These are phyloP conservation scores for Leuciscus waleckii DNA, from an alignment of 2,797 vertebrate genomes.

Conservation along the genomic window DNA sequence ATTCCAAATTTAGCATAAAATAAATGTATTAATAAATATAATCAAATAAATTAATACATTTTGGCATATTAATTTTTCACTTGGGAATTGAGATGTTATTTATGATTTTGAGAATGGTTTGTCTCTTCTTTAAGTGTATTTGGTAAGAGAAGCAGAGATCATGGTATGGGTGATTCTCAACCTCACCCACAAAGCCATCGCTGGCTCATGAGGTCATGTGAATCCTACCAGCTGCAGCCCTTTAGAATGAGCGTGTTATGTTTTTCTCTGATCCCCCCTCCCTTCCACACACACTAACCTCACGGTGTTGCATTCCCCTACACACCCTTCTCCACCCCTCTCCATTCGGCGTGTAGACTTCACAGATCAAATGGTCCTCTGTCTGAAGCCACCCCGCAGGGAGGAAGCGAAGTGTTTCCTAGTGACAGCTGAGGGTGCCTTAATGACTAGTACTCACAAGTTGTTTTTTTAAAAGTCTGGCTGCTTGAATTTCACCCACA, in stretches of 20 bases:
- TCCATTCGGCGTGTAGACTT: slow-evolving; percentile 48
- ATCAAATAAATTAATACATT: too few species aligned
- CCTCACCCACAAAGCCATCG: slow-evolving; percentile 59
- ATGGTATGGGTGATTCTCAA: slow-evolving; percentile 50
- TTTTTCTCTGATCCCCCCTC: slow-evolving; percentile 45
- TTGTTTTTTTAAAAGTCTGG: slow-evolving; percentile 57
- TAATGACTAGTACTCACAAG: slow-evolving; percentile 55
- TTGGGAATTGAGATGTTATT: background rate
- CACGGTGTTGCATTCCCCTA: slow-evolving; percentile 56
- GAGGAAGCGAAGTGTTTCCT: slow-evolving; percentile 65
- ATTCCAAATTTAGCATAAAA: too few species aligned
- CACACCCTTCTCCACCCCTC: slow-evolving; percentile 54
- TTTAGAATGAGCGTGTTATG: slow-evolving; percentile 57
- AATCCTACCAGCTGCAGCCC: slow-evolving; percentile 67
- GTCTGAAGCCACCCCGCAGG: slow-evolving; percentile 59
- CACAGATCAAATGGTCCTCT: slow-evolving; percentile 67
- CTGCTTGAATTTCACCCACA: slow-evolving; percentile 44
- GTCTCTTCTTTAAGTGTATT: slow-evolving; percentile 8
- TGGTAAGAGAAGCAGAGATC: slow-evolving; percentile 35
- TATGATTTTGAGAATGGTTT: background rate
- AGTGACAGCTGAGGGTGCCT: slow-evolving; percentile 64
- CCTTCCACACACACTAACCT: slow-evolving; percentile 54
- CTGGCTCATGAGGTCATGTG: slow-evolving; percentile 70
- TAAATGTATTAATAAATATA: too few species aligned
- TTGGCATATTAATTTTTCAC: too few species aligned